Conservation (phyloP, 2,113 vertebrate genomes). For the Tretioscincus oriximinensis region DNA sequence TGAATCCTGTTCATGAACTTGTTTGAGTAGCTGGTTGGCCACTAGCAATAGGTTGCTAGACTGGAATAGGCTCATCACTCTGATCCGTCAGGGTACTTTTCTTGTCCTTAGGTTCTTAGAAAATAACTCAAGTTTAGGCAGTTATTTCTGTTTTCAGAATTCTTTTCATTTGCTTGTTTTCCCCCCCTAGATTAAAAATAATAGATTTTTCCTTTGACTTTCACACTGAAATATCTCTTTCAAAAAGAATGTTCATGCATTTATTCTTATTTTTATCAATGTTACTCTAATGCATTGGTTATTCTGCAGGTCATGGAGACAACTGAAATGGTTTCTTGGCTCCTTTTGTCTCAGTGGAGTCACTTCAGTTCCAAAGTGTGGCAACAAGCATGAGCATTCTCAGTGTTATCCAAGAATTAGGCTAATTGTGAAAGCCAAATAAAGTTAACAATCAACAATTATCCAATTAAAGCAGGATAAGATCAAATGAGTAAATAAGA, state of each 20-base stretch:
- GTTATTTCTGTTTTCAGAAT: neutral
- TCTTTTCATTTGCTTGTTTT: neutral
- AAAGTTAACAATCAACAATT: conserved; percentile 63
- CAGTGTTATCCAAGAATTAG: conserved; percentile 65
- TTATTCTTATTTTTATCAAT: neutral
- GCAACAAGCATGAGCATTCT: conserved; percentile 48
- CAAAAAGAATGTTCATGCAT: neutral
- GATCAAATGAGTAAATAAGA: conserved; percentile 59
- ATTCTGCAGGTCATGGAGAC: conserved; percentile 1
- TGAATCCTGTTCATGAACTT: too few relatives aligned
- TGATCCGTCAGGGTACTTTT: too few relatives aligned
- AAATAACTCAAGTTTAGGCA: neutral
- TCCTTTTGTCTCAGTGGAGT: conserved; percentile 46
- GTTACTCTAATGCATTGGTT: conserved; percentile 2
- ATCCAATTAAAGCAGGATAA: conserved; percentile 51
- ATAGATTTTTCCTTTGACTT: too few relatives aligned
- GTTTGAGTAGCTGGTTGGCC: too few relatives aligned
- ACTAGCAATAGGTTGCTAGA: too few relatives aligned
- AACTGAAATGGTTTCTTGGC: conserved; percentile 6
- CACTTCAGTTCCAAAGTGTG: conserved; percentile 12
- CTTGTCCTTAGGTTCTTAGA: too few relatives aligned
- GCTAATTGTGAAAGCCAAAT: conserved; percentile 64
- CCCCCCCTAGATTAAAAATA: too few relatives aligned
- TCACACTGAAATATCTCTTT: neutral
- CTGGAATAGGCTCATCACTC: too few relatives aligned